Conservation (phyloP, 2,113 vertebrate species). For the Poeciliopsis retropinna region DNA sequence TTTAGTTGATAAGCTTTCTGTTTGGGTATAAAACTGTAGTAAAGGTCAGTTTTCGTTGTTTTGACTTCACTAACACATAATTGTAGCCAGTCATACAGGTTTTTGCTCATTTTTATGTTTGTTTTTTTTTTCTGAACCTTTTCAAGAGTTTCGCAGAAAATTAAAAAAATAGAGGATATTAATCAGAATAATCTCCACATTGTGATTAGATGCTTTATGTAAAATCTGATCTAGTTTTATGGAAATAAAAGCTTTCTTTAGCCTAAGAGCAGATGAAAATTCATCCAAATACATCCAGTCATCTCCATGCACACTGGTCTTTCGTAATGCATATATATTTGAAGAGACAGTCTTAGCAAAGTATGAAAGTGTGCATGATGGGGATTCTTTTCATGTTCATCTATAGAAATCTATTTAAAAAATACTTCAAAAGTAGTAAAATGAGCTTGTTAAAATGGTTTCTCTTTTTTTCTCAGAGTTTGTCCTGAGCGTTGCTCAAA, state of each 20-base stretch:
- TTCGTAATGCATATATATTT: not conserved
- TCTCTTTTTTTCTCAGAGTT: not conserved
- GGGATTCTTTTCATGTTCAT: constrained; percentile 19
- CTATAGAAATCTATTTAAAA: constrained; percentile 5
- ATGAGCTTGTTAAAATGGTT: not conserved
- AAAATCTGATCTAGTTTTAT: not conserved
- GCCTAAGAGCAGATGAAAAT: not conserved
- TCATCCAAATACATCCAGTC: not conserved
- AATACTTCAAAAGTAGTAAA: constrained; percentile 10
- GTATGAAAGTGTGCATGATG: not conserved
- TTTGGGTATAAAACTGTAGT: not conserved
- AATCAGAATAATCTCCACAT: too few relatives aligned
- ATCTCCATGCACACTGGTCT: not conserved
- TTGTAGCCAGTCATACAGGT: not conserved
- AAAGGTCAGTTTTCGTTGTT: constrained; percentile 3
- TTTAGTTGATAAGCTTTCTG: not conserved
- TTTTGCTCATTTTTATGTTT: not conserved
- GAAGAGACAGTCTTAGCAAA: not conserved
- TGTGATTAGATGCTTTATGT: too few relatives aligned
- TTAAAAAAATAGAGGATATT: not conserved
- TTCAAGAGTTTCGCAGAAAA: not conserved
- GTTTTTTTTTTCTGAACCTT: not conserved
- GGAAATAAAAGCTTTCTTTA: not conserved
- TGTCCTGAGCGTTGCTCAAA: constrained; percentile 22
- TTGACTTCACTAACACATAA: not conserved